These are phyloP conservation scores for Entomyzon cyanotis DNA, from an alignment of 2,113 vertebrate genomes.

Conservation along the genomic window DNA sequence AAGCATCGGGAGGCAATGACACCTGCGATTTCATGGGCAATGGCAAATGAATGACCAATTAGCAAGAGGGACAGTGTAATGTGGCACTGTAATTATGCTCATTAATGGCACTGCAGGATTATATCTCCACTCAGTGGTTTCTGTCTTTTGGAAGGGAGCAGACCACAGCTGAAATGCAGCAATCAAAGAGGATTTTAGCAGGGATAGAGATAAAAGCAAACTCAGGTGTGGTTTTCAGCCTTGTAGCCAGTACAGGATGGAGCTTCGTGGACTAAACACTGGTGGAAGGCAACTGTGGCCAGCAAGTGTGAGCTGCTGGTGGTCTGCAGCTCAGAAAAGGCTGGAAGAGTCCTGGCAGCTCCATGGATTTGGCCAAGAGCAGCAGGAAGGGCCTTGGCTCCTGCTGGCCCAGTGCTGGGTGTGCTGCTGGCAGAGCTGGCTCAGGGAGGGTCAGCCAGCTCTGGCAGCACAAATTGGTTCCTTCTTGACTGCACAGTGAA, in stretches of 20 bases:
- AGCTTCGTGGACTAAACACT: background rate
- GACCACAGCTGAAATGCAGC: background rate
- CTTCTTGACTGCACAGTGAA: background rate
- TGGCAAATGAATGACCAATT: constrained; percentile 58
- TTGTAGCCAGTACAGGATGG: background rate
- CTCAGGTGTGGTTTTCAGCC: background rate
- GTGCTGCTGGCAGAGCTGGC: background rate
- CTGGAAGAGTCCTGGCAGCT: background rate
- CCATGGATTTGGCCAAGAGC: background rate
- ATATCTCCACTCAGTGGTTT: constrained; percentile 15
- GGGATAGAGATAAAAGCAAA: background rate
- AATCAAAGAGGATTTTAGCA: background rate
- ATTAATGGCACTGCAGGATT: constrained; percentile 55
- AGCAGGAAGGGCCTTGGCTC: background rate
- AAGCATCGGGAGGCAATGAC: constrained; percentile 5
- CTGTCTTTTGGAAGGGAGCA: background rate
- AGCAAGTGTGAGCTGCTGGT: background rate
- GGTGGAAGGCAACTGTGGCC: background rate
- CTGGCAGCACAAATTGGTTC: background rate
- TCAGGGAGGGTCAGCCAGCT: background rate
- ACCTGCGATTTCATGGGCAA: constrained; percentile 37
- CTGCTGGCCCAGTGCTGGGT: background rate
- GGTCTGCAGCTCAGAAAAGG: background rate
- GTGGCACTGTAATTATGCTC: constrained; percentile 43
- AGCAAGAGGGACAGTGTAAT: constrained; percentile 51